Evolutionary conservation across 1,140 invertebrate genomes (phyloP).

Genomic region (Belonocnema kinseyi): DNA sequence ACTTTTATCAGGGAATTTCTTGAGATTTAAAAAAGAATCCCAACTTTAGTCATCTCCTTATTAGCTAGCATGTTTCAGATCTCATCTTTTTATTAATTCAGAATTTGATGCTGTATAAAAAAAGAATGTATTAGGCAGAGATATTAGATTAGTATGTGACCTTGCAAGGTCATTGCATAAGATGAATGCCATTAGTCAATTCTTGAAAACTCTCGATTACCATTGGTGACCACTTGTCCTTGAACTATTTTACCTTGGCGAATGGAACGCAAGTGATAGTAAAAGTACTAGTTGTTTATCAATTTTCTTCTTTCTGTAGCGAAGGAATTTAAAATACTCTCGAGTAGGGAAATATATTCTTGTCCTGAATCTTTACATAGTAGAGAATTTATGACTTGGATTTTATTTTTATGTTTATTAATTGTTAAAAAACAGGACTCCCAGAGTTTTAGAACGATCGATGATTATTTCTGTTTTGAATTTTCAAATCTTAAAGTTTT

Average conservation of each 20-base stretch:
- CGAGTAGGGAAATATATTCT: no score
- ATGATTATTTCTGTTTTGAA: no score
- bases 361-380: no score
- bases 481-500: no score
- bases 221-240: neutral
- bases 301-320: neutral
- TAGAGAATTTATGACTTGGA: no score
- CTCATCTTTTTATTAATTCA: neutral
- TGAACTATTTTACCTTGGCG: slow-evolving; percentile 7
- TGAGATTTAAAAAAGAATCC: no score
- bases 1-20: no score
- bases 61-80: no score
- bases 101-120: neutral
- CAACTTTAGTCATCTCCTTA: no score
- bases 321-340: neutral
- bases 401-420: no score
- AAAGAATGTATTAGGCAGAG: neutral
- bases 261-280: neutral
- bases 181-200: slow-evolving; percentile 18
- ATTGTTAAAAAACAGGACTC: no score
- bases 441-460: no score
- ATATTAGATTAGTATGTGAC: neutral
- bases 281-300: neutral
- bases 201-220: slow-evolving; percentile 21
- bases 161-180: slow-evolving; percentile 27